Evolutionary conservation across 2,888 invertebrate species (phyloP).

Genomic region (Gastracanthus pulcherrimus): DNA sequence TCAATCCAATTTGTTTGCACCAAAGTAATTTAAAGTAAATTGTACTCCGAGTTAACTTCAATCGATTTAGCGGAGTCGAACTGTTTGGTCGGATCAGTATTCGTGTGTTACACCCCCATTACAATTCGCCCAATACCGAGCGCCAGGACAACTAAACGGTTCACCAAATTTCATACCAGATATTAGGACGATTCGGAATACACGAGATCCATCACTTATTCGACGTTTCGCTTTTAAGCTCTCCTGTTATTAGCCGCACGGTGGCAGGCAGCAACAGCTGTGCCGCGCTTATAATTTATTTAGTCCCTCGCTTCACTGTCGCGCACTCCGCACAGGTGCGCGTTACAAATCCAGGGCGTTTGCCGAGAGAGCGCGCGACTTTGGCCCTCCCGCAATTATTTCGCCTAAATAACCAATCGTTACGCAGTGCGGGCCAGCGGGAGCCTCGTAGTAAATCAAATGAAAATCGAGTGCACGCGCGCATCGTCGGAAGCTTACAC

Average conservation of each 20-base stretch:
- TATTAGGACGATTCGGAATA: neutral
- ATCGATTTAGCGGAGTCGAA: too few species aligned
- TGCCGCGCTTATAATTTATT: neutral
- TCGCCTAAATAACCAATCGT: neutral
- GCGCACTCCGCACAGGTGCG: neutral
- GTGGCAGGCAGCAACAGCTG: too few species aligned
- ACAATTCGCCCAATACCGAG: neutral
- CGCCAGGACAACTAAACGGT: neutral
- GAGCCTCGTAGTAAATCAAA: too few species aligned
- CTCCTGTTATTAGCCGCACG: conserved; percentile 9
- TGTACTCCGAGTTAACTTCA: neutral
- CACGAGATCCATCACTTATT: neutral
- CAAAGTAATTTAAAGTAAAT: conserved; percentile 9
- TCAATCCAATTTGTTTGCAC: neutral
- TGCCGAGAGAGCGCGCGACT: neutral
- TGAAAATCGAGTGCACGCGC: neutral
- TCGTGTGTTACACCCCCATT: too few species aligned
- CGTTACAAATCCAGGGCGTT: neutral
- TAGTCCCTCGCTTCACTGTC: neutral
- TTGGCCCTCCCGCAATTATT: neutral
- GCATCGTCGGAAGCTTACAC: neutral
- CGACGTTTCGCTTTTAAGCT: neutral
- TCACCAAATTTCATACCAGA: neutral
- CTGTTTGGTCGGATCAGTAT: too few species aligned
- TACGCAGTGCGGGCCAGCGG: neutral